Base-by-base conservation (phyloP, 2,797 vertebrate species). In the Selene dorsalis region DNA sequence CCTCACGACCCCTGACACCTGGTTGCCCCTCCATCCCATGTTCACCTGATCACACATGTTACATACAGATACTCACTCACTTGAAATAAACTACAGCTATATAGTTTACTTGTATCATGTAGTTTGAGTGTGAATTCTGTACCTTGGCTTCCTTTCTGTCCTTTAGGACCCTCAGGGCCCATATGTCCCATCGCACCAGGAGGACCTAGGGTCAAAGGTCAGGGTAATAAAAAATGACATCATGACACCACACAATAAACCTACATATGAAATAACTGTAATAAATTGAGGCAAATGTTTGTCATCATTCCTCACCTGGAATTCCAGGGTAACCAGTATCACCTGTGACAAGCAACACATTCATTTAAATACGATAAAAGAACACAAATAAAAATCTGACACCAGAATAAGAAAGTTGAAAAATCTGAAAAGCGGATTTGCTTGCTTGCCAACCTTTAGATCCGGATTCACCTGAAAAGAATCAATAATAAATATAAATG, bases 71-170 rank as follows among this genome's bases (percentile, higher is more conserved):
- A 28, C 32, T 77, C 9, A 69, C 6, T 83, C 30, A 72, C 0
- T 50, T 26, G 6, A 18, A 18, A 60, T 22, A 7, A 32, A 2
- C 12, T 32, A 18, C 5, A 32, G 2, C 14, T 32, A 20, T 52
- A 30, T 6, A 32, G 3, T 17, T 12, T 17, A 50, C 6, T 22
- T 48, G 16, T 2, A 28, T 50, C 4, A 24, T 66, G 50, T 35
- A 47, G 3, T 30, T 38, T 64, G 5, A 81, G 13, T 16, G 1
- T 0, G 1, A 13, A 60, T 3, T 75, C 55, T 92, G 88, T 93
- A 98, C 98, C 98, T 93, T 94, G 75, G 28, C 48, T 96, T 94
- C 98, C 98, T 88, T 98, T 99, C 78, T 97, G 97, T 85, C 98
- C 98, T 91, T 97, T 98, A 0, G 94, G 94, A 87, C 97, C 98